A percentile compares a stretch with the other conserved stretches of the same genome.
phyloP scores from a whole-genome alignment of 2,797 vertebrate species.

The Dendrocincla fuliginosa region DNA sequence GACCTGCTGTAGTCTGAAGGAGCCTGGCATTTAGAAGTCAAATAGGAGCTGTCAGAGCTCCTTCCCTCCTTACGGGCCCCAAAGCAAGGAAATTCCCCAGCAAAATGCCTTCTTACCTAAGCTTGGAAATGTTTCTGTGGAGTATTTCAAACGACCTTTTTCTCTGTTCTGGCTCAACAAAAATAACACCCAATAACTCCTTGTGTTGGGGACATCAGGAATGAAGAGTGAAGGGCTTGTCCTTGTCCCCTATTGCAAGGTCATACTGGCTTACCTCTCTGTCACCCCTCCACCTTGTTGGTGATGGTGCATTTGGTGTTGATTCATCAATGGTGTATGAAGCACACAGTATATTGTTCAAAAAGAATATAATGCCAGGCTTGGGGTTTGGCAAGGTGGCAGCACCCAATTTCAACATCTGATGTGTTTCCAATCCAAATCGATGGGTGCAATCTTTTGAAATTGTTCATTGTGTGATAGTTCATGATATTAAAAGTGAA shows the following conservation, averaged over 20 bases:
- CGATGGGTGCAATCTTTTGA: fast-evolving
- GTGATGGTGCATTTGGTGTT: not conserved
- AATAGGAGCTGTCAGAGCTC: not conserved
- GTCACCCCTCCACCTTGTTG: fast-evolving
- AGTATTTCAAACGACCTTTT: not conserved
- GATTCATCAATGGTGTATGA: not conserved
- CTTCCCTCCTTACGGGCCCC: not conserved
- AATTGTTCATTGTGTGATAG: not conserved
- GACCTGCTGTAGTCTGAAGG: not conserved
- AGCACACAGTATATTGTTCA: fast-evolving
- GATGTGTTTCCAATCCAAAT: not conserved
- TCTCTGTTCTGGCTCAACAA: not conserved
- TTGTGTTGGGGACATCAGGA: fast-evolving
- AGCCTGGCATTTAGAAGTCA: not conserved
- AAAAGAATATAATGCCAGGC: not conserved
- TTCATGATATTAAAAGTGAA: not conserved
- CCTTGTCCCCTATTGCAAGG: fast-evolving
- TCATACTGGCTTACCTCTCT: not conserved
- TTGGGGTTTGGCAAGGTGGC: not conserved
- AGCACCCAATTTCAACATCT: not conserved
- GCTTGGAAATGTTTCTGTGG: not conserved
- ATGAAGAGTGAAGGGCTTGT: not conserved
- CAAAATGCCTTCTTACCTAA: not conserved
- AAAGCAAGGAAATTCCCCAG: not conserved
- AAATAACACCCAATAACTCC: not conserved